Base-by-base conservation (phyloP, 1,140 invertebrate genomes). In the Drosophila chauvacae region DNA sequence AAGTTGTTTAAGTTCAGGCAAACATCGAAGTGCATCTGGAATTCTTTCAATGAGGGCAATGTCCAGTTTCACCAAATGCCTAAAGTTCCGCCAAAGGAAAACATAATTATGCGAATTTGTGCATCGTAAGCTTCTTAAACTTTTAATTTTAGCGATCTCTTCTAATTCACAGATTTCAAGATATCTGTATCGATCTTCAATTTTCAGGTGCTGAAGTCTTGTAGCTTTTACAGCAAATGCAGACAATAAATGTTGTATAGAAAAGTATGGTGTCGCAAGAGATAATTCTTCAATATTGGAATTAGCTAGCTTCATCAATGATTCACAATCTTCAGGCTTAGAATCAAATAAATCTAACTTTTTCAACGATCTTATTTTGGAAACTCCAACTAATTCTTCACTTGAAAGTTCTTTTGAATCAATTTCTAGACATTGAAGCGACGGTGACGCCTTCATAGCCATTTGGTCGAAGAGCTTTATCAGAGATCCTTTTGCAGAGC, bases 201-300 rank as follows among this genome's bases (percentile, higher is more conserved):
- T 28, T 61, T 61, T 39, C 5, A 50, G 16, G 11, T 20, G 18
- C 18, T 45, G 18, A 20, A 45, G 4, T 41, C 16, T 7, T 28
- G 28, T 28, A 7, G 5, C 7, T 20, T 44, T 1, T 7, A 0
- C 28, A 20, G 10, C 42, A 44, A 44, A 26, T 16, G 44, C 18
- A 7, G 23, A 16, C 16, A 60, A 33, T 11, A 47, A 10, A 2
- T 16, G 23, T 30, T 10, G 3, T 4, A 39, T 0, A 16, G 20
- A 26, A n/a, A 10, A 4, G 7, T 7, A 1, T 30, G 28, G 28
- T 30, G 0, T 7, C 28, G 7, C 28, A 7, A 30, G 28, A 30
- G 7, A 7, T 20, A 61, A 9, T 20, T 61, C 58, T 26, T 61
- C 44, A 35, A 61, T n/a, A 35, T 20, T 50, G 3, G 30, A 61